Conservation (phyloP, 1,140 invertebrate species). For the Hetaerina americana region DNA sequence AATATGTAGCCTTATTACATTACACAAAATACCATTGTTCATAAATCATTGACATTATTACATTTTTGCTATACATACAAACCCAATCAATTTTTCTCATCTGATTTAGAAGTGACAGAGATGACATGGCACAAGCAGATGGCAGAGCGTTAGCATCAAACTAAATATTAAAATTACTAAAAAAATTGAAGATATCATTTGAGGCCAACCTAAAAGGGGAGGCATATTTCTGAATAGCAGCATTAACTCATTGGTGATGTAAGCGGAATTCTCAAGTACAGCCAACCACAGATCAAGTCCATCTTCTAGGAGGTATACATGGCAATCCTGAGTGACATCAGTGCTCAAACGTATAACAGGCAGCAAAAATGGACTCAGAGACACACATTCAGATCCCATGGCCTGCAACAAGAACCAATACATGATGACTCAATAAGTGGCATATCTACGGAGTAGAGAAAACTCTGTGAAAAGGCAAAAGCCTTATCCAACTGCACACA, state of each 20-base stretch:
- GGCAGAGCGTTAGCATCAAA: too few relatives aligned
- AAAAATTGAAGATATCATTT: too few relatives aligned
- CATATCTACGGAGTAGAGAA: too few relatives aligned
- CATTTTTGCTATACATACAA: too few relatives aligned
- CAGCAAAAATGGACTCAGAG: slow-evolving; percentile 52
- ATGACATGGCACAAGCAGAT: too few relatives aligned
- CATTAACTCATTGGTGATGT: slow-evolving; percentile 46
- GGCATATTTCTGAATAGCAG: slow-evolving; percentile 63
- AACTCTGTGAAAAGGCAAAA: too few relatives aligned
- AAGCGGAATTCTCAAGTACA: slow-evolving; percentile 60
- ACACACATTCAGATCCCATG: slow-evolving; percentile 36
- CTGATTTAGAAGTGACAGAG: too few relatives aligned
- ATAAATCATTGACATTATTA: too few relatives aligned
- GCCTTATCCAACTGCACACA: not conserved
- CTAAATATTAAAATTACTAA: too few relatives aligned
- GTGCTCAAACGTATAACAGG: slow-evolving; percentile 68
- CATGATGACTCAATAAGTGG: not conserved
- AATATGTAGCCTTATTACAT: too few relatives aligned
- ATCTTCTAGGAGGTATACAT: slow-evolving; percentile 86
- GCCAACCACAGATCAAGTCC: slow-evolving; percentile 80
- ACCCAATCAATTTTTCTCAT: too few relatives aligned
- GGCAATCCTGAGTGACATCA: slow-evolving; percentile 59
- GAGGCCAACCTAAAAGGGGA: slow-evolving; percentile 58
- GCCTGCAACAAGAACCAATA: slow-evolving; percentile 39
- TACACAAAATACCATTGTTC: too few relatives aligned